phyloP scores from a whole-genome alignment of 2,888 invertebrate genomes.

The Ormyrus thymus region DNA sequence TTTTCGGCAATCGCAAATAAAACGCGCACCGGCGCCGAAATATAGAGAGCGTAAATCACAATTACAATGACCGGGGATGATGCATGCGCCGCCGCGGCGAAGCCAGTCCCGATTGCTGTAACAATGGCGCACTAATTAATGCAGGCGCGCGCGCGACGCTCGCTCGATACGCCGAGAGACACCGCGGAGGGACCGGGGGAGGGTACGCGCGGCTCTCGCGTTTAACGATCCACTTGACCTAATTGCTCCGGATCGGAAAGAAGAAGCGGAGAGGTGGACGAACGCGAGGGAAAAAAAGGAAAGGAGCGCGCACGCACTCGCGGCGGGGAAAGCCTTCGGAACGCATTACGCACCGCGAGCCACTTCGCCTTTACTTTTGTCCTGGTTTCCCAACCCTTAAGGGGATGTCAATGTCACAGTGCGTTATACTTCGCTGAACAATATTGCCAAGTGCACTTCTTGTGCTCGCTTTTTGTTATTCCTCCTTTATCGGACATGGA shows the following conservation, averaged over 20 bases:
- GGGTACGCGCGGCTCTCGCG: conserved; percentile 29
- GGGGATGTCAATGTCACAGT: conserved; percentile 51
- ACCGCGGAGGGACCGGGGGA: neutral
- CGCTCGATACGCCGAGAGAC: conserved; percentile 24
- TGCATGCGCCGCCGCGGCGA: neutral
- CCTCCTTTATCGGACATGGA: too few species aligned
- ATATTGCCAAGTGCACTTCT: neutral
- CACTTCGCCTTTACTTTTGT: conserved; percentile 42
- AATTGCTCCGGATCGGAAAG: conserved; percentile 56
- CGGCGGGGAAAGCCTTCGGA: neutral
- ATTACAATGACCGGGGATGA: conserved; percentile 43
- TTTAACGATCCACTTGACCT: conserved; percentile 62
- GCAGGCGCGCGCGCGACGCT: conserved; percentile 55
- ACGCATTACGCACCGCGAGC: neutral
- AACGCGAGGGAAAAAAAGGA: neutral
- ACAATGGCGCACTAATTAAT: conserved; percentile 60
- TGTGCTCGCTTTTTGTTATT: conserved; percentile 4
- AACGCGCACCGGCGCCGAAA: conserved; percentile 5
- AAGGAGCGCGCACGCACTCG: neutral
- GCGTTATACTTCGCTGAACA: conserved; percentile 30
- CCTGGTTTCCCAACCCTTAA: conserved; percentile 37
- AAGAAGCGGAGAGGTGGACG: conserved; percentile 1
- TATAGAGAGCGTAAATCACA: conserved; percentile 45
- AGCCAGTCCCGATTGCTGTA: conserved; percentile 55
- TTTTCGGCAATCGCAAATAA: conserved; percentile 1